Evolutionary conservation across 2,113 vertebrate species (phyloP), one percentile per base, ranked within the genome.

Genomic region (Phyllopteryx taeniolatus): DNA sequence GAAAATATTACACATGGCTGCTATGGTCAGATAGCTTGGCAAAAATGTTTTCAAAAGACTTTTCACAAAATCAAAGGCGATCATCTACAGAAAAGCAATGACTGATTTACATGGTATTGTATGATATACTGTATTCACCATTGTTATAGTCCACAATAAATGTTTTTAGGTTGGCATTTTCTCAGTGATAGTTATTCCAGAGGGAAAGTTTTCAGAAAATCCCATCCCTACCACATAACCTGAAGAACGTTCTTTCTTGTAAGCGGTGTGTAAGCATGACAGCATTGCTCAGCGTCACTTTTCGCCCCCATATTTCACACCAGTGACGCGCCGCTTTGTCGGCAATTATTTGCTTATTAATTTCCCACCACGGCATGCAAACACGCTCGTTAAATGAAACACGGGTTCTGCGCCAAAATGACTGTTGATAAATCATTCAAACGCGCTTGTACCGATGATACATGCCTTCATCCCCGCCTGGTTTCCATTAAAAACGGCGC

Each of bases 261-360:
- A 60, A 15, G 63, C 42, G 12, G 12, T 12, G n/a, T 27, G 68
- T 46, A 10, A 42, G 11, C 22, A 27, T 14, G 59, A 14, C 62
- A 66, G 68, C 70, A 68, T 78, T 71, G 77, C 61, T 80, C 80
- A 53, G 63, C 31, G 76, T 82, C 63, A 71, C 75, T 72, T 81
- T 72, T 57, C 35, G 49, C 74, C 79, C 80, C 79, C 73, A 85
- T 84, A 83, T 85, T 85, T 88, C 81, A 87, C 60, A 0, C 33
- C 64, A 66, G 44, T 74, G 75, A 80, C 76, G 78, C 76, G 67
- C 17, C 47, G 80, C 76, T 73, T 90, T 88, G 84, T 83, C 72
- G 63, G 67, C 87, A 91, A 90, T 92, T 91, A 92, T 89, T 89
- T 85, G 84, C 86, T 82, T 82, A 86, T 92, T 90, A 88, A 90